Percentiles rank a stretch among this genome's conserved stretches.
These are phyloP conservation scores for Leptopilina syphax DNA, from an alignment of 2,888 invertebrate genomes.

Conservation along the genomic window DNA sequence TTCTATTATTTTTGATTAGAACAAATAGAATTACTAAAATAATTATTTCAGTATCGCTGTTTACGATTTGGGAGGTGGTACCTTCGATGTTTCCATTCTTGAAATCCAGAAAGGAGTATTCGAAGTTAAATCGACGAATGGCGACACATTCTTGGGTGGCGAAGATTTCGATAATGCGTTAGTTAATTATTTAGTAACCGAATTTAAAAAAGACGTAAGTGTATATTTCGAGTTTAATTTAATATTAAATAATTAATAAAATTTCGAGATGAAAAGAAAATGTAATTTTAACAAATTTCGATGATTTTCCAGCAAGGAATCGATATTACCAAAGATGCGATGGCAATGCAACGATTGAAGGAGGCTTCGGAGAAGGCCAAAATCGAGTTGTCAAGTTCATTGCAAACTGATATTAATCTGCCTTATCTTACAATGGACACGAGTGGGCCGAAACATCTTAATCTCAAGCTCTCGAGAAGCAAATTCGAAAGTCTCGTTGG, in stretches of 20 bases:
- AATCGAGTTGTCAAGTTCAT: constrained; percentile 48
- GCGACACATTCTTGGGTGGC: constrained; percentile 33
- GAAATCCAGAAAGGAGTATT: constrained; percentile 42
- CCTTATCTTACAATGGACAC: constrained; percentile 51
- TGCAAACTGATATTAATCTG: constrained; percentile 52
- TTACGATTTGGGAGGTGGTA: constrained; percentile 76
- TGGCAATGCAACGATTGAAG: constrained; percentile 54
- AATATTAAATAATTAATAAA: not conserved
- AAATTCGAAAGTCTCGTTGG: constrained; percentile 50
- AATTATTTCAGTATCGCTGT: constrained; percentile 78
- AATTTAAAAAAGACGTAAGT: constrained; percentile 43
- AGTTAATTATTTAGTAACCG: constrained; percentile 28
- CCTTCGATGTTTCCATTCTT: constrained; percentile 54
- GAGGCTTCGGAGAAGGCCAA: constrained; percentile 55
- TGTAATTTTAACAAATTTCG: not conserved
- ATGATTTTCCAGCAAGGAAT: constrained; percentile 19
- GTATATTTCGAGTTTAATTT: not conserved
- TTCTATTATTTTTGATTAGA: not conserved
- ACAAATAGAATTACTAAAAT: not conserved
- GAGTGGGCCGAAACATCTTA: constrained; percentile 54
- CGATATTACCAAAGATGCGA: constrained; percentile 45
- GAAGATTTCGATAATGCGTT: constrained; percentile 41
- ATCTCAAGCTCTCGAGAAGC: constrained; percentile 46
- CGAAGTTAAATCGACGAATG: constrained; percentile 42
- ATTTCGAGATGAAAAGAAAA: not conserved